Evolutionary conservation across 2,113 vertebrate species (phyloP), one percentile per base, ranked within the genome.

Genomic region (Natator depressus): DNA sequence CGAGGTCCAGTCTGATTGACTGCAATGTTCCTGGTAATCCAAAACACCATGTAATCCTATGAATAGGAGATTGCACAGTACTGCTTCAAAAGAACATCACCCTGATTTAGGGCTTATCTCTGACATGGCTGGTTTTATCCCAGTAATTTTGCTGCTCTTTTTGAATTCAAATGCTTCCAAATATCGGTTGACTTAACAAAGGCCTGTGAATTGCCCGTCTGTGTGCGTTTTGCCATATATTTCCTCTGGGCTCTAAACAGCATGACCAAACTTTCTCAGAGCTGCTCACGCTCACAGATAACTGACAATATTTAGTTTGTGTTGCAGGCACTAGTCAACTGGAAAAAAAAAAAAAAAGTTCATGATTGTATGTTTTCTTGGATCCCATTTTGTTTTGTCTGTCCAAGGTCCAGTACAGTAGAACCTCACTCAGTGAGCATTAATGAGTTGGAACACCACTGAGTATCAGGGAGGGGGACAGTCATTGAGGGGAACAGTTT

Each of bases 21-120:
- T 38, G 42, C 6, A 7, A 10, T 8, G 1, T 62, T 90, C 35
- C 55, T 50, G 5, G 29, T 79, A 54, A 29, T 51, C 53, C 89
- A 22, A 38, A 9, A 4, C 88, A 80, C 20, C 46, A 35, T 35
- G 5, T 87, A 42, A 65, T 79, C 65, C 53, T 86, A 24, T 9
- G 38, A n/a, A 22, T 1, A 0, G 38, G 53, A 86, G 59, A 89
- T 25, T n/a, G 11, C 72, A 50, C 0, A 0, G 8, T 69, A 76
- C 47, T 79, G 19, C 50, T 90, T 95, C 59, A 22, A 38, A 54
- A 22, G 82, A 81, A 42, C 1, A 0, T 35, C 35, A 85, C 0
- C 19, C 31, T 90, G 55, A 2, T 81, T 80, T 84, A 89, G 55
- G 88, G 46, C 75, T 90, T 94, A 88, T 31, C 85, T 94, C 84